These are phyloP conservation scores for Chanos chanos DNA, from an alignment of 2,797 vertebrate species.

Conservation along the genomic window DNA sequence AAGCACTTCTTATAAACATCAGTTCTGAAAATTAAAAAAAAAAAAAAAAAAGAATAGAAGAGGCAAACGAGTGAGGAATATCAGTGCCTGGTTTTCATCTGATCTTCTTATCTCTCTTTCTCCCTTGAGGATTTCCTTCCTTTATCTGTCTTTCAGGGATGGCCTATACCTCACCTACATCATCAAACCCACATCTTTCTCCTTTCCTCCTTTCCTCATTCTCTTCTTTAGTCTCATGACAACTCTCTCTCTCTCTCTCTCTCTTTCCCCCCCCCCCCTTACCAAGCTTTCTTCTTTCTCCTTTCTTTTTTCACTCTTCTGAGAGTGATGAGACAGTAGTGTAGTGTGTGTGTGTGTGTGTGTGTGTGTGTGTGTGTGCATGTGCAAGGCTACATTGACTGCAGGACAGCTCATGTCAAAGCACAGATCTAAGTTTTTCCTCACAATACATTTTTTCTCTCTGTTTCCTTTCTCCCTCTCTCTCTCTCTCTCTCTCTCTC, in stretches of 20 bases:
- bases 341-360: not conserved
- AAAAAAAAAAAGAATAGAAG: too few species aligned
- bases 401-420: too few species aligned
- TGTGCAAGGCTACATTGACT: not conserved
- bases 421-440: too few species aligned
- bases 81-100: too few species aligned
- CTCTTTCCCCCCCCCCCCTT: not conserved
- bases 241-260: not conserved
- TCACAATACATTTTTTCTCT: too few species aligned
- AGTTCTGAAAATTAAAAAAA: too few species aligned
- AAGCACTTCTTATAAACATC: too few species aligned
- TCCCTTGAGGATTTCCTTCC: too few species aligned
- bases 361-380: not conserved
- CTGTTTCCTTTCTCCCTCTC: not conserved
- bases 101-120: not conserved
- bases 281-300: not conserved
- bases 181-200: not conserved
- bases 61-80: too few species aligned
- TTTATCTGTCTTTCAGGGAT: too few species aligned
- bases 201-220: not conserved
- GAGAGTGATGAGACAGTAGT: not conserved
- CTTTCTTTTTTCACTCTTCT: not conserved
- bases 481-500: not conserved
- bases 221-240: constrained; percentile 2
- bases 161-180: constrained; percentile 1